phyloP scores from a whole-genome alignment of 2,113 vertebrate genomes.

The Cryptomyrus ogoouensis region DNA sequence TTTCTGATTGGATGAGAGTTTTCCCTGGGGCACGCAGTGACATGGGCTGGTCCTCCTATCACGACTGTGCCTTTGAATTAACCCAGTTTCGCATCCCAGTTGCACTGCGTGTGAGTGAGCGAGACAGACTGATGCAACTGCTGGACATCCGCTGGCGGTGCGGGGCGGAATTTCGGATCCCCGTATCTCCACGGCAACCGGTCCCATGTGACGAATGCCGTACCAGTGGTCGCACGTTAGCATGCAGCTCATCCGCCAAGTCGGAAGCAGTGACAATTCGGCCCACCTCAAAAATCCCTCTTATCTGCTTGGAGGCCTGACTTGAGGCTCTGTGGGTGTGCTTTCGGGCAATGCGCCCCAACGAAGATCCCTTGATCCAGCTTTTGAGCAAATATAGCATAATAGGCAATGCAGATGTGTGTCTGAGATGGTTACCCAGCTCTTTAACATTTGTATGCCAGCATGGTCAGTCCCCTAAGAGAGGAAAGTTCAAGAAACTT shows the following conservation, averaged over 20 bases:
- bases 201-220: not conserved
- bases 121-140: conserved; percentile 10
- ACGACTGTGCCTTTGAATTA: not conserved
- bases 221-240: not conserved
- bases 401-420: not conserved
- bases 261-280: not conserved
- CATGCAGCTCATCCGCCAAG: not conserved
- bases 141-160: not conserved
- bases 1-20: conserved; percentile 6
- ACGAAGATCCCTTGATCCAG: not conserved
- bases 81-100: conserved; percentile 15
- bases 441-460: not conserved
- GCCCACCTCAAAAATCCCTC: not conserved
- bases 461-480: not conserved
- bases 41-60: not conserved
- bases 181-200: not conserved
- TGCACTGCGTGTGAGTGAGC: not conserved
- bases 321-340: not conserved
- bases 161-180: not conserved
- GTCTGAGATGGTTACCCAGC: not conserved
- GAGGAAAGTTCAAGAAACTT: not conserved
- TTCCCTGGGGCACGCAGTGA: not conserved
- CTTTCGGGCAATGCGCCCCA: not conserved
- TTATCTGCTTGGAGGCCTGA: not conserved
- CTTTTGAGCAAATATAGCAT: not conserved